Percentiles rank a stretch among this genome's conserved stretches.
These are phyloP conservation scores for Glyphotaelius pellucidus DNA, from an alignment of 2,888 invertebrate genomes.

Conservation along the genomic window DNA sequence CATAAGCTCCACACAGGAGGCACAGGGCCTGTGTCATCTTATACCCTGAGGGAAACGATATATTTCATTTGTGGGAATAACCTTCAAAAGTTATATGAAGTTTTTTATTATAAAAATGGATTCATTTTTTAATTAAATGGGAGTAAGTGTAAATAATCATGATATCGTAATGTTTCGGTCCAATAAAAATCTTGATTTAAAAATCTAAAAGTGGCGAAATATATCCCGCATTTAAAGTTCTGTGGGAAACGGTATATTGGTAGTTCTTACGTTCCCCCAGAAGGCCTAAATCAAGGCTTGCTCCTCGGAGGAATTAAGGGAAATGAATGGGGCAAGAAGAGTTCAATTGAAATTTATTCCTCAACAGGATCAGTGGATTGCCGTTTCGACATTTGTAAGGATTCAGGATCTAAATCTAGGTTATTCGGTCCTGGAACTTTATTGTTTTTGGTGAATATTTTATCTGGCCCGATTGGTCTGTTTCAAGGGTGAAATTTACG, in stretches of 20 bases:
- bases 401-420: not conserved
- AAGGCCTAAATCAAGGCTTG: not conserved
- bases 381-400: not conserved
- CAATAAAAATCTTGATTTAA: not conserved
- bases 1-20: too few species aligned
- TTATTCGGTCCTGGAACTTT: not conserved
- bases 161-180: too few species aligned
- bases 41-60: too few species aligned
- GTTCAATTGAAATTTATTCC: slow-evolving; percentile 27
- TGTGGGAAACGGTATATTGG: not conserved
- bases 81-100: too few species aligned
- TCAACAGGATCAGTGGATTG: not conserved
- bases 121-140: too few species aligned
- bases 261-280: not conserved
- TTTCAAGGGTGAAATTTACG: not conserved
- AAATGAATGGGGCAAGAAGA: not conserved
- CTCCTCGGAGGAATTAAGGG: not conserved
- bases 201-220: not conserved
- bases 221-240: not conserved
- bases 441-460: not conserved
- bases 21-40: too few species aligned
- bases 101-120: too few species aligned
- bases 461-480: not conserved
- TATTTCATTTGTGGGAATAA: too few species aligned
- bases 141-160: too few species aligned